Conservation (phyloP, 2,888 invertebrate genomes). For the Parochlus steinenii region DNA sequence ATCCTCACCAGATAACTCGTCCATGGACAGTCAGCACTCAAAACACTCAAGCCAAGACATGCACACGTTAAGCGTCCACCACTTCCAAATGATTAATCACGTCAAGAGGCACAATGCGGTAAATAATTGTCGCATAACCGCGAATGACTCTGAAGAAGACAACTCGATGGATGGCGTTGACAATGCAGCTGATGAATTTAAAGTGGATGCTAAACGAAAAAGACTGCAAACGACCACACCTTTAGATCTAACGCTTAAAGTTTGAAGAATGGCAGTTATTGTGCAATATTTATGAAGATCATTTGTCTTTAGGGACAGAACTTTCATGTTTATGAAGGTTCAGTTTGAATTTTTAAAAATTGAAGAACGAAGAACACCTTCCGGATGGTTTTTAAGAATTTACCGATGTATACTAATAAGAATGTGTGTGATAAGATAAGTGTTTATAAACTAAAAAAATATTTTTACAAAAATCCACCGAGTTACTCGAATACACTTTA, state of each 20-base stretch:
- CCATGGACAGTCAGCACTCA: conserved; percentile 17
- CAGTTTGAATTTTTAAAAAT: no score
- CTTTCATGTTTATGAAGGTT: no score
- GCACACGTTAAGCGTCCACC: conserved; percentile 23
- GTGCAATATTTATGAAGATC: no score
- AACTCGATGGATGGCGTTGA: conserved; percentile 33
- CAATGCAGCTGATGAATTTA: conserved; percentile 34
- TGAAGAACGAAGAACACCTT: no score
- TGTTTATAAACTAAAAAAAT: no score
- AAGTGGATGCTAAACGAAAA: conserved; percentile 36
- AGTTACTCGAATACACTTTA: no score
- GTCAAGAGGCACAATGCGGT: neutral
- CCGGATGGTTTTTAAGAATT: no score
- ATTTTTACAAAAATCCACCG: no score
- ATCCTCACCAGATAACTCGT: conserved; percentile 14
- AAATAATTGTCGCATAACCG: conserved; percentile 15
- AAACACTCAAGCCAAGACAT: conserved; percentile 23
- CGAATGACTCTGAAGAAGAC: conserved; percentile 32
- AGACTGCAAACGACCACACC: conserved; percentile 36
- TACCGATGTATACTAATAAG: no score
- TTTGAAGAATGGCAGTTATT: no score
- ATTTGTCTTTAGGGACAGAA: no score
- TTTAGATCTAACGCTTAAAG: conserved; percentile 51
- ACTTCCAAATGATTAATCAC: conserved; percentile 20
- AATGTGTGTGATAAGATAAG: no score